These are phyloP conservation scores for Paguma larvata DNA, from an alignment of 2,797 vertebrate genomes.

Conservation along the genomic window DNA sequence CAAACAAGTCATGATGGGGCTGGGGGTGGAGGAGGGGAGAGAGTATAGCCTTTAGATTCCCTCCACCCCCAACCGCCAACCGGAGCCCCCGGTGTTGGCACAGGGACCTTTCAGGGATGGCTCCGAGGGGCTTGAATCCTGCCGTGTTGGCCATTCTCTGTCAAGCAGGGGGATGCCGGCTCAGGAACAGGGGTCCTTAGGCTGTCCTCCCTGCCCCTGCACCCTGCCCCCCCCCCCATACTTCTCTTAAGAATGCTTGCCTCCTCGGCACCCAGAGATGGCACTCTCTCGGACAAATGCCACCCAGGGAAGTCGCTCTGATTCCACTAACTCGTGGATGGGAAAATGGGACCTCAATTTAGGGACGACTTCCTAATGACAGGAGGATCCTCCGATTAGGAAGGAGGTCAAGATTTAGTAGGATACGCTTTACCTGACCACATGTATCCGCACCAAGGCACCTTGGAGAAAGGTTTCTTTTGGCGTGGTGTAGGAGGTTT, in stretches of 20 bases:
- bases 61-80: conserved; percentile 44
- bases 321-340: background rate
- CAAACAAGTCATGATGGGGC: conserved; percentile 61
- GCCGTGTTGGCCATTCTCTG: conserved; percentile 79
- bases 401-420: conserved; percentile 9
- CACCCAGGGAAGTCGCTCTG: conserved; percentile 54
- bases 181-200: conserved; percentile 36
- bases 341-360: conserved; percentile 31
- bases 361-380: background rate
- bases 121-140: conserved; percentile 52
- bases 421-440: background rate
- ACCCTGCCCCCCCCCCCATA: background rate
- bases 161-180: conserved; percentile 64
- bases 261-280: conserved; percentile 44
- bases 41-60: background rate
- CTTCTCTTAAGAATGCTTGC: conserved; percentile 45
- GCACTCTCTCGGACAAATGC: conserved; percentile 40
- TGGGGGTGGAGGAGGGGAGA: conserved; percentile 44
- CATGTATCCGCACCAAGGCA: background rate
- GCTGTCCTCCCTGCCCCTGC: background rate
- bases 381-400: background rate
- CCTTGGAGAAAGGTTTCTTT: background rate
- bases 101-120: conserved; percentile 32
- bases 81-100: conserved; percentile 79
- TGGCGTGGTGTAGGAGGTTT: background rate